These are phyloP conservation scores for Sinocyclocheilus anophthalmus DNA, from an alignment of 2,113 vertebrate species.

Conservation along the genomic window DNA sequence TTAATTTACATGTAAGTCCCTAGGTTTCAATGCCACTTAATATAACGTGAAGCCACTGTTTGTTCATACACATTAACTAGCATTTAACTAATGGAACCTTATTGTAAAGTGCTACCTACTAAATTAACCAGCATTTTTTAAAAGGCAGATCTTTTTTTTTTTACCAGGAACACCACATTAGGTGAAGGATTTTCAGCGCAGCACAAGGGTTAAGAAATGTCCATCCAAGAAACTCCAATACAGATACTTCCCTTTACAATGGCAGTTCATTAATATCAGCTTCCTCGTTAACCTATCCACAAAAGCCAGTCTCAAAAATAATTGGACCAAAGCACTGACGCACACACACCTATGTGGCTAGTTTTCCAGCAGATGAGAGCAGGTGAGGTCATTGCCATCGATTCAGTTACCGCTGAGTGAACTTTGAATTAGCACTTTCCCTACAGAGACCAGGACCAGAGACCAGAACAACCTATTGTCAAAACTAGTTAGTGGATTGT, in stretches of 20 bases:
- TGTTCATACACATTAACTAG: too few relatives aligned
- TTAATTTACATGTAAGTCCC: too few relatives aligned
- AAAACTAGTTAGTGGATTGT: neutral
- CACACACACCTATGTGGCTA: neutral
- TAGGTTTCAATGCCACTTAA: too few relatives aligned
- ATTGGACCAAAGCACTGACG: neutral
- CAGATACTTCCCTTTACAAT: neutral
- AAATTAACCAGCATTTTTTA: too few relatives aligned
- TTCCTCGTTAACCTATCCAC: constrained; percentile 18
- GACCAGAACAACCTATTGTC: neutral
- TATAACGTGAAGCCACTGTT: too few relatives aligned
- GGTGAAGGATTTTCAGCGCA: too few relatives aligned
- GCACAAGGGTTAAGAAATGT: neutral
- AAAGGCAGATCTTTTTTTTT: too few relatives aligned
- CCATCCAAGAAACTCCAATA: too few relatives aligned
- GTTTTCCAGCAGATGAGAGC: neutral
- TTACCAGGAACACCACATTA: too few relatives aligned
- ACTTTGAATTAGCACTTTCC: neutral
- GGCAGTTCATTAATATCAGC: neutral
- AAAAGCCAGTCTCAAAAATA: neutral
- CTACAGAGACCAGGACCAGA: neutral
- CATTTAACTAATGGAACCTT: too few relatives aligned
- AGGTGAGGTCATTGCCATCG: constrained; percentile 34
- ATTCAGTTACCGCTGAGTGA: constrained; percentile 6
- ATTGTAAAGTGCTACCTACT: too few relatives aligned